These are phyloP conservation scores for Zaprionus capensis DNA, from an alignment of 1,140 invertebrate species.

Conservation along the genomic window DNA sequence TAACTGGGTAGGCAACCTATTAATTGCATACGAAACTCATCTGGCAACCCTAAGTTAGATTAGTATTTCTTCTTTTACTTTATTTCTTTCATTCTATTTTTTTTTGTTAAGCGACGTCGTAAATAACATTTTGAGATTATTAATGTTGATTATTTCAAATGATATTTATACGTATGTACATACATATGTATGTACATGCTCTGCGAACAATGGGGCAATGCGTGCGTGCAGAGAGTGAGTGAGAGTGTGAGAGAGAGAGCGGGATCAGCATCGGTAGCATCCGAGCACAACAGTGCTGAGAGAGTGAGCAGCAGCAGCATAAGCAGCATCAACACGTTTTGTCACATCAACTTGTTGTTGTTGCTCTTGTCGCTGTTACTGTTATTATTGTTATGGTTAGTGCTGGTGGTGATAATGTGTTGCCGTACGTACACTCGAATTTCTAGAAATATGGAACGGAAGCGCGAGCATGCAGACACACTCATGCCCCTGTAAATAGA, in stretches of 20 bases:
- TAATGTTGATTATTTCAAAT: conserved; percentile 36
- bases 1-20: too few species aligned
- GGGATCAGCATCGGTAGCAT: conserved; percentile 4
- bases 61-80: conserved; percentile 7
- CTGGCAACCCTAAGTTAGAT: neutral
- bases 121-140: conserved; percentile 33
- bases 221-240: neutral
- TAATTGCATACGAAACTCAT: too few species aligned
- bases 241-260: neutral
- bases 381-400: conserved; percentile 23
- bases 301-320: conserved; percentile 2
- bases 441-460: conserved; percentile 44
- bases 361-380: conserved; percentile 3
- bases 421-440: conserved; percentile 20
- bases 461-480: conserved; percentile 5
- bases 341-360: conserved; percentile 27
- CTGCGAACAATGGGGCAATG: conserved; percentile 10
- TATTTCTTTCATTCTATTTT: conserved; percentile 5
- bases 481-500: neutral
- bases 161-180: neutral
- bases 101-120: conserved; percentile 15
- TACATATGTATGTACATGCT: neutral
- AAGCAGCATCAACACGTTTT: conserved; percentile 24
- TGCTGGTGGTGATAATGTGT: conserved; percentile 33
- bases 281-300: neutral